Base-by-base conservation (phyloP, 2,888 invertebrate genomes). In the Aporophyla lueneburgensis region DNA sequence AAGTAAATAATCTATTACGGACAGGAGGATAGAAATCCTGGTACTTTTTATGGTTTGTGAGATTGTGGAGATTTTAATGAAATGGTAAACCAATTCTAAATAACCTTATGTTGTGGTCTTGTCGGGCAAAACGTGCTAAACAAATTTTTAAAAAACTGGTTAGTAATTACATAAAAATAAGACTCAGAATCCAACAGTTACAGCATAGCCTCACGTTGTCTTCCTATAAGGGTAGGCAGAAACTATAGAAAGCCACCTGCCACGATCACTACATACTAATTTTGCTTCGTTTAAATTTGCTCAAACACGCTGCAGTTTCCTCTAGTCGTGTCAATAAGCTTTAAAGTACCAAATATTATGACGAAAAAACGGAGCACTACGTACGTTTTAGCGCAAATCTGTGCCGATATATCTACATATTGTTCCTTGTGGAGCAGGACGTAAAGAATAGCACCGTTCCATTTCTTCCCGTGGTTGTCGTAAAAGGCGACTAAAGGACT, bases 1-100 rank as follows among this genome's bases (percentile, higher is more conserved):
- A 33, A 33, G 33, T 33, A 33, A 33, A 73, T 56, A 63, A 56
- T 21, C 40, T 49, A 73, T 63, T 56, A 24, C 49, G 54, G 10
- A 40, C 21, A 54, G 7, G 16, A 19, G 19, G 0, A 54, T 46
- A 46, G 6, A n/a, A 27, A 40, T 19, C 12, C 10, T 21, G 4
- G 24, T 49, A 33, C 40, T 24, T 58, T 33, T 49, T 49, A n/a
- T 5, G 19, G 5, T 24, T 14, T 33, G 40, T 27, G 53, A 4
- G 14, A 43, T 21, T 6, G 14, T 40, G 19, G 58, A 73, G 10
- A 58, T 33, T 24, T n/a, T 43, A 24, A 43, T 68, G 1, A 46
- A 43, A 43, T 43, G 43, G 9, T 43, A 7, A 43, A 1, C 10
- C 10, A 43, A 1, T 43, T 43, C 33, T 33, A 33, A 33, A 33